Evolutionary conservation across 2,888 invertebrate species (phyloP), one percentile per base, ranked within the genome.

Genomic region (Eledona agricola): DNA sequence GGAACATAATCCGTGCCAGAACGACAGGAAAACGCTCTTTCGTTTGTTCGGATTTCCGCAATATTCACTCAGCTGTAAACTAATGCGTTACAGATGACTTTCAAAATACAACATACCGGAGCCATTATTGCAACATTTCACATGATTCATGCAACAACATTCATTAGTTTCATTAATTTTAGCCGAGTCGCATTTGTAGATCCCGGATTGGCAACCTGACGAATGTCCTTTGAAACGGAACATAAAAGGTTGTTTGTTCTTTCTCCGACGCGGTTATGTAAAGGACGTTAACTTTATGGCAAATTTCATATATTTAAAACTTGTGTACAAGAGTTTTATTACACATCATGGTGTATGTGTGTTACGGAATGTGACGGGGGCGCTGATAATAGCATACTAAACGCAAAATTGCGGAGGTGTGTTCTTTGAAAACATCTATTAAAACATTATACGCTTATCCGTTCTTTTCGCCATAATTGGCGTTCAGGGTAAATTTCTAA

Each of bases 1-100:
- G 23, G 12, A 40, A 42, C 25, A 22, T 34, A 46, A 25, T 25
- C 25, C 45, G n/a, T 17, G 16, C 11, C 10, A 43, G 22, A 29
- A 45, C 54, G 57, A 57, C 56, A 61, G 61, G 61, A 61, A 58
- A 59, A 53, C 34, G 29, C 37, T 53, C 55, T 57, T 59, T 54
- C 57, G 52, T 61, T 61, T 61, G 57, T 50, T 57, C 52, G 51
- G 51, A 51, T 61, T 59, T 61, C 61, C 59, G 59, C 52, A 57
- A 57, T 55, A 59, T 58, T 55, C 59, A 61, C 57, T 59, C 59
- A 55, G 49, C 55, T 52, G 57, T 59, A 47, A 58, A 51, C 37
- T 53, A 40, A 51, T 51, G 25, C 31, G 40, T 46, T 46, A 47
- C 42, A 47, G 47, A 53, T 47, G 40, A 53, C 47, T 53, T 53